These are phyloP conservation scores for Tinea pellionella DNA, from an alignment of 2,888 invertebrate species.

Conservation along the genomic window DNA sequence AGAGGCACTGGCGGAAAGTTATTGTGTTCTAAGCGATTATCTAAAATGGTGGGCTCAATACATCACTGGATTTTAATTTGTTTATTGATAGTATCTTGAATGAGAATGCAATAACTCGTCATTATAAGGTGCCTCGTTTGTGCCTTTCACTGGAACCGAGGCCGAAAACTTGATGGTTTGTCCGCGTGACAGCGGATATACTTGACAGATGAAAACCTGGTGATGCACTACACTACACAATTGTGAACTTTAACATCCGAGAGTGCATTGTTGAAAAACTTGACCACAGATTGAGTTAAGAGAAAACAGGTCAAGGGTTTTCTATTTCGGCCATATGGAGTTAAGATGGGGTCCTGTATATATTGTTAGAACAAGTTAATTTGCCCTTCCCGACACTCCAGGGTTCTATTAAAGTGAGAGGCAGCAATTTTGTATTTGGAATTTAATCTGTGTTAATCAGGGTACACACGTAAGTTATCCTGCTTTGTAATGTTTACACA, in stretches of 20 bases:
- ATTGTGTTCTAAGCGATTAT: slow-evolving; percentile 69
- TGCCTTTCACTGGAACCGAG: slow-evolving; percentile 70
- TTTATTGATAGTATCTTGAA: slow-evolving; percentile 45
- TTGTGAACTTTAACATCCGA: neutral
- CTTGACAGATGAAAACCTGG: slow-evolving; percentile 68
- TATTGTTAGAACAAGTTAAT: slow-evolving; percentile 24
- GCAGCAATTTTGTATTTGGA: slow-evolving; percentile 26
- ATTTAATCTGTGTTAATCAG: slow-evolving; percentile 1
- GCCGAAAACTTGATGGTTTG: slow-evolving; percentile 69
- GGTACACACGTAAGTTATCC: slow-evolving; percentile 10
- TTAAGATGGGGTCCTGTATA: slow-evolving; percentile 48
- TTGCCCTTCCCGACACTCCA: slow-evolving; percentile 50
- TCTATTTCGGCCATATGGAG: slow-evolving; percentile 66
- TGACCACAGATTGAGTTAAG: slow-evolving; percentile 55
- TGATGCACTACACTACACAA: slow-evolving; percentile 50
- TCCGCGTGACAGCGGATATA: slow-evolving; percentile 58
- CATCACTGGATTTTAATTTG: slow-evolving; percentile 54
- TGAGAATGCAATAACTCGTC: slow-evolving; percentile 72
- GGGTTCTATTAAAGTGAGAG: slow-evolving; percentile 64
- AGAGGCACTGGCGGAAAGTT: slow-evolving; percentile 88
- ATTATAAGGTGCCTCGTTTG: slow-evolving; percentile 64
- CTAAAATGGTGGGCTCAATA: slow-evolving; percentile 59
- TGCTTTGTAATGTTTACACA: slow-evolving; percentile 10
- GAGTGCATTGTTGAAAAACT: slow-evolving; percentile 68
- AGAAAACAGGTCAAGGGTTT: slow-evolving; percentile 66